These are phyloP conservation scores for Ridgeia piscesae DNA, from an alignment of 1,140 invertebrate genomes.

Conservation along the genomic window DNA sequence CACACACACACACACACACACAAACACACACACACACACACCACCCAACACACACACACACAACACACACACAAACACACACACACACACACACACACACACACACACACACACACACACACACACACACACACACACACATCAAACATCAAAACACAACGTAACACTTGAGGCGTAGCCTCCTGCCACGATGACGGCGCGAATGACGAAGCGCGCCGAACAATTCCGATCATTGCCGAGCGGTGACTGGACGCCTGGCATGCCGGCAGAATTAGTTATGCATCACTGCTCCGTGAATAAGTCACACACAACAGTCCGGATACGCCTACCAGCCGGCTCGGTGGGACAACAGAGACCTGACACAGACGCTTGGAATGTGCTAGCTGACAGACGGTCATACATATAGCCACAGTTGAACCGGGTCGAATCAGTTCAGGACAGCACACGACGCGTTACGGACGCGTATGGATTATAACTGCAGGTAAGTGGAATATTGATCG, in stretches of 20 bases:
- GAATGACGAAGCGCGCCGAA: conserved; percentile 5
- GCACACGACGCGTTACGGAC: background rate
- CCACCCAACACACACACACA: background rate
- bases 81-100: background rate
- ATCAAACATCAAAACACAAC: too few species aligned
- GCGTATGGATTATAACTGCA: conserved; percentile 5
- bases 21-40: conserved; percentile 16
- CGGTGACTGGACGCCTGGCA: background rate
- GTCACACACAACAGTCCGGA: background rate
- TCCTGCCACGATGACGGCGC: background rate
- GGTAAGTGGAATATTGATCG: background rate
- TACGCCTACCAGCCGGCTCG: background rate
- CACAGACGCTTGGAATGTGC: background rate
- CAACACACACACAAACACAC: background rate
- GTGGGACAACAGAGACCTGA: background rate
- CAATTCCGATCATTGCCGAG: background rate
- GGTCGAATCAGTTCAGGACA: background rate
- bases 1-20: conserved; percentile 21
- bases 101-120: background rate
- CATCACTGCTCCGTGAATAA: background rate
- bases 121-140: background rate
- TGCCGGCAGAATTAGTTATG: background rate
- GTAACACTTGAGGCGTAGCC: background rate
- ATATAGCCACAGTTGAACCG: background rate
- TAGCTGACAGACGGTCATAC: background rate